Evolutionary conservation across 2,888 invertebrate genomes (phyloP).

Genomic region (Lepidochrysops patricia): DNA sequence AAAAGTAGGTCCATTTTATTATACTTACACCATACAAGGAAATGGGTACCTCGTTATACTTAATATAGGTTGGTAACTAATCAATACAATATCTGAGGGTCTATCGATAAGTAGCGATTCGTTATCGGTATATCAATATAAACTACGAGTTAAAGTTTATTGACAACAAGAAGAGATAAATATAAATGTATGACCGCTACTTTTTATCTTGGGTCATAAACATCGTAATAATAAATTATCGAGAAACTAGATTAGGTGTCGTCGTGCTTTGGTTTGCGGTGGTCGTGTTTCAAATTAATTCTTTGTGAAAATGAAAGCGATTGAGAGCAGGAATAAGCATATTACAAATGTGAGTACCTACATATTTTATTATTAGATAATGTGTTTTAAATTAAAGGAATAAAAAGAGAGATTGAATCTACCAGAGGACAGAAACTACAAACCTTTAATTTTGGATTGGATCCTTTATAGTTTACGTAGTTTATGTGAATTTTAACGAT

Average conservation of each 20-base stretch:
- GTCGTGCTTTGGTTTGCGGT: conserved; percentile 26
- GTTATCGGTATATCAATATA: conserved; percentile 9
- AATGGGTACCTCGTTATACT: too few relatives aligned
- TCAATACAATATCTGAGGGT: background rate
- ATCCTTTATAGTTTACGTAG: too few relatives aligned
- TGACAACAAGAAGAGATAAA: conserved; percentile 43
- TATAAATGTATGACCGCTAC: conserved; percentile 29
- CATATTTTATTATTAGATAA: background rate
- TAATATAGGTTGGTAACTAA: background rate
- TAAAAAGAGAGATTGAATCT: too few relatives aligned
- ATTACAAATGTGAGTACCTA: conserved; percentile 25
- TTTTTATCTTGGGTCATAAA: conserved; percentile 26
- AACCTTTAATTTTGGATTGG: too few relatives aligned
- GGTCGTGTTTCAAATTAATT: conserved; percentile 5
- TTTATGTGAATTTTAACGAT: too few relatives aligned
- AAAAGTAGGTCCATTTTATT: too few relatives aligned
- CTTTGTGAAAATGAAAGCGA: conserved; percentile 36
- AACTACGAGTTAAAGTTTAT: conserved; percentile 32
- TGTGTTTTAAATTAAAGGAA: too few relatives aligned
- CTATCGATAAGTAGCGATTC: background rate
- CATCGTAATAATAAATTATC: conserved; percentile 24
- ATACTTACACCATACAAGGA: too few relatives aligned
- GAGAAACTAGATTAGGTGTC: conserved; percentile 30
- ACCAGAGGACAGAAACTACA: too few relatives aligned
- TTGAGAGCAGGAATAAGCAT: conserved; percentile 38